These are phyloP conservation scores for Poeciliopsis occidentalis DNA, from an alignment of 2,113 vertebrate genomes.

Conservation along the genomic window DNA sequence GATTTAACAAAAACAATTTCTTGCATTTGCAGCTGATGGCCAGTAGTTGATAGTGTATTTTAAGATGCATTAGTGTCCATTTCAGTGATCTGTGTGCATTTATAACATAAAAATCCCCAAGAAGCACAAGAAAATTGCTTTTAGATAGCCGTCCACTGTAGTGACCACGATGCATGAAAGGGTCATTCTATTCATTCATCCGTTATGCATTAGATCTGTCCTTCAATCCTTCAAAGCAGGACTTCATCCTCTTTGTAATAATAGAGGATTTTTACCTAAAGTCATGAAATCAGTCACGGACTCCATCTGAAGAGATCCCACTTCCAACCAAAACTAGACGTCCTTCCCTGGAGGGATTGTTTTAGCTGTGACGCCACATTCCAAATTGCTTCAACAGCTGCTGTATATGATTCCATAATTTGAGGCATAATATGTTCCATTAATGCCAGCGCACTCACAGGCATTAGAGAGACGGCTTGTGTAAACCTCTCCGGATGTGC, in stretches of 20 bases:
- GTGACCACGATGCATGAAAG: too few species aligned
- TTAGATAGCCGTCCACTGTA: too few species aligned
- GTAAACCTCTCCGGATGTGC: conserved; percentile 74
- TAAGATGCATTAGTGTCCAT: too few species aligned
- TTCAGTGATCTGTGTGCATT: too few species aligned
- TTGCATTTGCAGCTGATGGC: too few species aligned
- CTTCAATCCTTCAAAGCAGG: conserved; percentile 48
- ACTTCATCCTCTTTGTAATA: conserved; percentile 49
- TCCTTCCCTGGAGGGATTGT: conserved; percentile 59
- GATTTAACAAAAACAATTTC: too few species aligned
- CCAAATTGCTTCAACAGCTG: conserved; percentile 80
- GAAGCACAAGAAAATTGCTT: too few species aligned
- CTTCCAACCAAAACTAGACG: conserved; percentile 57
- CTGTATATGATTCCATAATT: conserved; percentile 81
- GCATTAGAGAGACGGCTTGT: conserved; percentile 72
- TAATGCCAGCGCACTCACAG: conserved; percentile 75
- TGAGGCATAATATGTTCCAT: conserved; percentile 78
- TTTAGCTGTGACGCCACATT: conserved; percentile 65
- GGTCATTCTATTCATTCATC: conserved; percentile 55
- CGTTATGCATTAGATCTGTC: conserved; percentile 42
- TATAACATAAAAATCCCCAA: too few species aligned
- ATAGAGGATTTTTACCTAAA: conserved; percentile 43
- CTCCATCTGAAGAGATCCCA: conserved; percentile 38
- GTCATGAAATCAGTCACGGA: conserved; percentile 45
- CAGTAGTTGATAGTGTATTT: too few species aligned